These are phyloP conservation scores for Hemichromis elongatus DNA, from an alignment of 2,113 vertebrate species.

Conservation along the genomic window DNA sequence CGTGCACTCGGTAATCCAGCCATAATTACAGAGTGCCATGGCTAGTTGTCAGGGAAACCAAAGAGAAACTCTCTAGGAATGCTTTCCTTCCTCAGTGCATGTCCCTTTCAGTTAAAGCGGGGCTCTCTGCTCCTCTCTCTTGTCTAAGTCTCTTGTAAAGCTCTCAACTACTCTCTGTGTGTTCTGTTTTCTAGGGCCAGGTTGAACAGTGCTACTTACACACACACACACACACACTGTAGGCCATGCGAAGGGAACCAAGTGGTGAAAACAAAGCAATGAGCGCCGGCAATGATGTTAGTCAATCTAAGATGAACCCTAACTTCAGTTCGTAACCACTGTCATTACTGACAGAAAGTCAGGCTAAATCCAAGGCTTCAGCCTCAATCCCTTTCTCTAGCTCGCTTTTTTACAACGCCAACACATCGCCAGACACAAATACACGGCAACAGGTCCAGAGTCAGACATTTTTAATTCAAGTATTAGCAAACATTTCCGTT, in stretches of 20 bases:
- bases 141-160: not conserved
- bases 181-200: not conserved
- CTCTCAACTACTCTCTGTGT: not conserved
- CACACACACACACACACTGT: not conserved
- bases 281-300: not conserved
- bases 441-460: not conserved
- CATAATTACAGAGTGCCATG: slow-evolving; percentile 60
- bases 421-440: not conserved
- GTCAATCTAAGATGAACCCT: not conserved
- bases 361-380: not conserved
- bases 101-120: slow-evolving; percentile 8
- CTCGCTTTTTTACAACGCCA: not conserved
- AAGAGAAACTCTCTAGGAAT: slow-evolving; percentile 70
- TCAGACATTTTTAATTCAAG: not conserved
- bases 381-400: not conserved
- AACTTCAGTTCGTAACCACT: not conserved
- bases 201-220: not conserved
- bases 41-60: slow-evolving; percentile 71
- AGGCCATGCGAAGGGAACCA: not conserved
- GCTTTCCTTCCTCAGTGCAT: slow-evolving; percentile 26
- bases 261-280: not conserved
- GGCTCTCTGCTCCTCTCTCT: not conserved
- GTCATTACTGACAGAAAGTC: not conserved
- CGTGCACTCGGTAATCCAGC: slow-evolving; percentile 55
- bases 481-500: not conserved